Evolutionary conservation across 2,797 vertebrate genomes (phyloP), one percentile per base, ranked within the genome.

Genomic region (Telmatherina bonti): DNA sequence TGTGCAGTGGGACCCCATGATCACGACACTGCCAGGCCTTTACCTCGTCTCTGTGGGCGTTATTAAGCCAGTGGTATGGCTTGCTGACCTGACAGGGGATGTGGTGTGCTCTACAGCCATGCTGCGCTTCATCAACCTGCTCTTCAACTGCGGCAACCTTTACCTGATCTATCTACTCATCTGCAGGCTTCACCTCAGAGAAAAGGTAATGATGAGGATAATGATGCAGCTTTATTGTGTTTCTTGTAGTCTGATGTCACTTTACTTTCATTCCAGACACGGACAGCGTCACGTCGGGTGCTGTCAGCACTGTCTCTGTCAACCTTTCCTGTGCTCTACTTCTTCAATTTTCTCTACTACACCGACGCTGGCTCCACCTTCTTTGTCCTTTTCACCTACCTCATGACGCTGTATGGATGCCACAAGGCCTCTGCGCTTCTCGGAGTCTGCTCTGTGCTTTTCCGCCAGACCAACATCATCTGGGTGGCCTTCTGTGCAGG

Each of bases 271-370:
- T 68, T 90, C n/a, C 85, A 99, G 97, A 94, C 92, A 11, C 91
- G 93, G 49, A 94, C 95, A 16, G 85, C 94, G 29, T 91, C 93
- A 29, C 96, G 96, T 33, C 93, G 96, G 67, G 88, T 98, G 68
- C 89, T 98, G 51, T 96, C 95, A 0, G 91, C 97, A 0, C 81
- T 98, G 71, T 94, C 94, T 2, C 91, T 99, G 12, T 95, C 96
- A 78, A 80, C 92, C 4, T 98, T 99, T 90, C 97, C 98, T 0
- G 96, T 96, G 24, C 95, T 99, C 59, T 99, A 98, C 91, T 99
- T 99, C 92, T 99, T 99, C 85, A 98, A 97, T 38, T 99, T 99
- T 84, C 96, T 99, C 31, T 99, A 99, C 92, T 99, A 99, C 88
- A 99, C 98, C 0, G 98, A 99, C 3, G 91, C 96, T 1, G 98